Conservation (phyloP, 2,888 invertebrate genomes). For the Petrophora chlorosata region DNA sequence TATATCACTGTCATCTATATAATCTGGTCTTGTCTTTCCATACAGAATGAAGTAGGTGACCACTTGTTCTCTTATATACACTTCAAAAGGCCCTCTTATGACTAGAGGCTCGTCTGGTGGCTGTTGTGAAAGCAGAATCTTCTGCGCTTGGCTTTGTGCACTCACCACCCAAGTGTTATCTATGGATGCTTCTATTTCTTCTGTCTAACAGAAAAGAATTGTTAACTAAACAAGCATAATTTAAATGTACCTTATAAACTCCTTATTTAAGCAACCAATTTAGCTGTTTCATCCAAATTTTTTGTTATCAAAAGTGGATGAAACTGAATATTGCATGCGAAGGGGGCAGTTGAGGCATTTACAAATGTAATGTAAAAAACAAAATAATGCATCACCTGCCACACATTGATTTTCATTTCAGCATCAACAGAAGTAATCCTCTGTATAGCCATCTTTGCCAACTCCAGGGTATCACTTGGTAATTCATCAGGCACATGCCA, state of each 20-base stretch:
- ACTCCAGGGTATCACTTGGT: slow-evolving; percentile 89
- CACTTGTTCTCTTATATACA: slow-evolving; percentile 89
- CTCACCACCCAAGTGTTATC: slow-evolving; percentile 97
- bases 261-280: too few species aligned
- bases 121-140: slow-evolving; percentile 86
- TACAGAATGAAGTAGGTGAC: slow-evolving; percentile 93
- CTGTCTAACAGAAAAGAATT: slow-evolving; percentile 78
- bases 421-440: slow-evolving; percentile 93
- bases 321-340: too few species aligned
- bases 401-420: slow-evolving; percentile 86
- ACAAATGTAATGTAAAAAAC: neutral
- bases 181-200: slow-evolving; percentile 88
- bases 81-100: slow-evolving; percentile 92
- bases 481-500: slow-evolving; percentile 91
- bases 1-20: slow-evolving; percentile 77
- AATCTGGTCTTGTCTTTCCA: slow-evolving; percentile 83
- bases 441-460: slow-evolving; percentile 92
- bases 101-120: slow-evolving; percentile 85
- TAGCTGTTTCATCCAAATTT: too few species aligned
- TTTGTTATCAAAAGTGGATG: too few species aligned
- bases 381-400: slow-evolving; percentile 75
- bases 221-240: too few species aligned
- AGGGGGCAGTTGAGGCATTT: too few species aligned
- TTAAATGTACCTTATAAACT: too few species aligned
- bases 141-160: slow-evolving; percentile 91